These are phyloP conservation scores for Sepiola atlantica DNA, from an alignment of 2,888 invertebrate genomes.

Conservation along the genomic window DNA sequence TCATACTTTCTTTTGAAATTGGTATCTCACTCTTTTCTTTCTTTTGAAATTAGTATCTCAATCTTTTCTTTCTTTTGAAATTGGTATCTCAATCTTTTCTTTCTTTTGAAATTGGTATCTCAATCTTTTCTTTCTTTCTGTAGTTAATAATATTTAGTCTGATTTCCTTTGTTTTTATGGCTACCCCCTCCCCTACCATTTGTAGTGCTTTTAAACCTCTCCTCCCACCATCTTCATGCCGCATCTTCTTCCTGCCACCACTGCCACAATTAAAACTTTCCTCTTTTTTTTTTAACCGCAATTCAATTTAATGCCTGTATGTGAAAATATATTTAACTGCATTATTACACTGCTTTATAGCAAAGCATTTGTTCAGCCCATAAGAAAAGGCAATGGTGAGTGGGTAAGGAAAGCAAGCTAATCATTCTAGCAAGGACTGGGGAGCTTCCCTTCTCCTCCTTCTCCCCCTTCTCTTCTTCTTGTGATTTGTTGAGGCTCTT, in stretches of 20 bases:
- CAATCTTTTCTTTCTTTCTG: neutral
- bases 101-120: neutral
- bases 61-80: neutral
- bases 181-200: no score
- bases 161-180: constrained; percentile 2
- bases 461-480: neutral
- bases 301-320: constrained; percentile 19
- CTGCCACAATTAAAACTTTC: constrained; percentile 22
- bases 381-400: constrained; percentile 17
- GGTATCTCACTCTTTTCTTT: neutral
- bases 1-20: neutral
- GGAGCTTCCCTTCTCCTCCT: neutral
- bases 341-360: constrained; percentile 8
- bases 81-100: neutral
- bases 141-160: constrained; percentile 32
- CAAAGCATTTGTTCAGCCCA: constrained; percentile 14
- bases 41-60: no score
- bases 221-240: neutral
- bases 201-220: neutral
- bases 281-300: neutral
- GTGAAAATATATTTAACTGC: constrained; percentile 32
- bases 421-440: neutral
- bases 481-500: neutral
- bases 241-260: constrained; percentile 20
- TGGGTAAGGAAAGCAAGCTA: neutral